These are phyloP conservation scores for Thamnophis sirtalis DNA, from an alignment of 2,113 vertebrate genomes.

Conservation along the genomic window DNA sequence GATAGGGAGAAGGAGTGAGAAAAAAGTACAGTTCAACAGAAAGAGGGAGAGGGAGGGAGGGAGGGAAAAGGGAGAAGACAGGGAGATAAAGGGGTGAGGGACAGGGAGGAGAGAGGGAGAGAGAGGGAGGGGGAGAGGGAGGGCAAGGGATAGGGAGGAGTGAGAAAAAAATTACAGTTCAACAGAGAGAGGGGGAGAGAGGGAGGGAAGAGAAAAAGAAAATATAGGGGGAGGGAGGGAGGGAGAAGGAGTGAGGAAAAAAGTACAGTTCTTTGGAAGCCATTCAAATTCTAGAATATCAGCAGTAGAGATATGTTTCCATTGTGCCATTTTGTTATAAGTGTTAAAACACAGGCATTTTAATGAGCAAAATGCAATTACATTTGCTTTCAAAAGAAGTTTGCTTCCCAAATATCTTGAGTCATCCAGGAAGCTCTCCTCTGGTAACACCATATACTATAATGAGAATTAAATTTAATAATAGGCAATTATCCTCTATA, in stretches of 20 bases:
- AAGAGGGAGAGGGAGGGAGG: too few relatives aligned
- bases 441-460: background rate
- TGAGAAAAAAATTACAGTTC: background rate
- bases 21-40: background rate
- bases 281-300: slow-evolving; percentile 15
- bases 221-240: too few relatives aligned
- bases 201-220: too few relatives aligned
- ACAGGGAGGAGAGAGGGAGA: too few relatives aligned
- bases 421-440: background rate
- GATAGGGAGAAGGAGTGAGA: background rate
- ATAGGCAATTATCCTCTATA: background rate
- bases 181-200: too few relatives aligned
- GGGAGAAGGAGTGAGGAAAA: background rate
- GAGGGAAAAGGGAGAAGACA: too few relatives aligned
- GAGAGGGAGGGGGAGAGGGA: too few relatives aligned
- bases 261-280: slow-evolving; percentile 12
- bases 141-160: too few relatives aligned
- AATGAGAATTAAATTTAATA: background rate
- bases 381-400: slow-evolving; percentile 4
- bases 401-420: background rate
- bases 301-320: background rate
- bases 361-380: slow-evolving; percentile 17
- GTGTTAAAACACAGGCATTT: slow-evolving; percentile 3
- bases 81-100: too few relatives aligned
- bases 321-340: slow-evolving; percentile 22